These are phyloP conservation scores for Tillus elongatus DNA, from an alignment of 2,888 invertebrate species.

Conservation along the genomic window DNA sequence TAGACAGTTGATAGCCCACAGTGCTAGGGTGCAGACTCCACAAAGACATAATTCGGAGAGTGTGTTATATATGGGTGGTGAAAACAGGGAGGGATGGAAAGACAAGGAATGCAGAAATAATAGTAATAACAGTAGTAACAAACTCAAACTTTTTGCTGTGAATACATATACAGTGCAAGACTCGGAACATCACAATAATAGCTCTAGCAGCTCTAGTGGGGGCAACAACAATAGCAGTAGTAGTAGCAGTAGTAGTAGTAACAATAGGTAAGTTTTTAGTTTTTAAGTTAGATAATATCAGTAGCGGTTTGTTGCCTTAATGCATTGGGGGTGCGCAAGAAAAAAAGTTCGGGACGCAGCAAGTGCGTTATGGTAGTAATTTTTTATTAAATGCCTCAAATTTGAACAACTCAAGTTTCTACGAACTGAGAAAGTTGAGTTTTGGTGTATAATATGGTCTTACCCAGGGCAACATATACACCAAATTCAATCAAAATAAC, in stretches of 20 bases:
- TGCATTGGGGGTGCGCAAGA: too few species aligned
- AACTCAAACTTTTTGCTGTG: constrained; percentile 58
- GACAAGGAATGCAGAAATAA: constrained; percentile 38
- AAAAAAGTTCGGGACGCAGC: too few species aligned
- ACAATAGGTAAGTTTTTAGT: constrained; percentile 11
- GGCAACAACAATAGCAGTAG: constrained; percentile 22
- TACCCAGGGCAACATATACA: too few species aligned
- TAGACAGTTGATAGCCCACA: constrained; percentile 63
- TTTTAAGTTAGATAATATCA: too few species aligned
- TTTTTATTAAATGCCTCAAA: too few species aligned
- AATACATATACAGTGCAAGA: constrained; percentile 57
- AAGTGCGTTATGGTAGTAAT: too few species aligned
- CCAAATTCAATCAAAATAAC: too few species aligned
- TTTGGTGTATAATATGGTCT: too few species aligned
- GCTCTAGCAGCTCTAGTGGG: constrained; percentile 25
- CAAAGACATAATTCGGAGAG: constrained; percentile 71
- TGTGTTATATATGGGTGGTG: constrained; percentile 54
- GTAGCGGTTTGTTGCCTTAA: too few species aligned
- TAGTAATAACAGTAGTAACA: constrained; percentile 40
- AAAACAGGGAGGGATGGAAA: constrained; percentile 32
- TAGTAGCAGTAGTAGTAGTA: constrained; percentile 10
- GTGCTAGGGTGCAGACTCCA: constrained; percentile 66
- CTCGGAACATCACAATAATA: constrained; percentile 16
- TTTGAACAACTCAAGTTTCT: too few species aligned
- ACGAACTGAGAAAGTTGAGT: too few species aligned